These are phyloP conservation scores for Smittia sp. DNA, from an alignment of 2,888 invertebrate genomes.

Conservation along the genomic window DNA sequence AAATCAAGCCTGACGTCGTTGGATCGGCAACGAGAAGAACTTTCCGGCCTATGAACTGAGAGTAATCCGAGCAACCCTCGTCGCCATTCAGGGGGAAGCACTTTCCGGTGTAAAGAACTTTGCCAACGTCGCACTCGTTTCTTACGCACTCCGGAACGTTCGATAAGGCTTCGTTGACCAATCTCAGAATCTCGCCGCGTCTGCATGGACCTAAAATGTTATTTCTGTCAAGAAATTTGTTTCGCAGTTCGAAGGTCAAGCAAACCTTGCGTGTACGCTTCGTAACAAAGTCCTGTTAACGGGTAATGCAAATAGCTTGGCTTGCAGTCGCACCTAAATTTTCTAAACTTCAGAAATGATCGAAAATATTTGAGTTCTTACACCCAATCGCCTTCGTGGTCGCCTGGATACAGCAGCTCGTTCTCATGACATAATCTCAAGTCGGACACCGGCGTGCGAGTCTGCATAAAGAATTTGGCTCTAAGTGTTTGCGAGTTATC, in stretches of 20 bases:
- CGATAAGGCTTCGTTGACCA: constrained; percentile 47
- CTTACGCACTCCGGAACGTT: constrained; percentile 58
- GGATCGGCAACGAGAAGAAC: constrained; percentile 24
- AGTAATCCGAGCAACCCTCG: constrained; percentile 9
- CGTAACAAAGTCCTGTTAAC: constrained; percentile 46
- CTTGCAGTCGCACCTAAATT: constrained; percentile 53
- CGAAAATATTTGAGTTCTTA: background rate
- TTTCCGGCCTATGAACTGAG: background rate
- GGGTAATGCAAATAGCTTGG: constrained; percentile 50
- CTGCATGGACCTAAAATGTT: constrained; percentile 60
- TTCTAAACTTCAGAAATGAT: background rate
- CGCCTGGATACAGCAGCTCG: constrained; percentile 67
- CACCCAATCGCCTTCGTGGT: constrained; percentile 63
- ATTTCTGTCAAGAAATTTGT: background rate
- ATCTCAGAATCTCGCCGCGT: constrained; percentile 57
- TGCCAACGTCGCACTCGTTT: constrained; percentile 60
- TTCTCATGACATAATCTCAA: constrained; percentile 62
- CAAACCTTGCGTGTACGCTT: constrained; percentile 45
- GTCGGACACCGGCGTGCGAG: constrained; percentile 58
- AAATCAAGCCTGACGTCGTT: background rate
- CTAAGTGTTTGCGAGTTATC: too few species aligned
- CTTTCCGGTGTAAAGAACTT: constrained; percentile 51
- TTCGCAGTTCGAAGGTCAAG: background rate
- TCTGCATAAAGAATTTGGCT: too few species aligned
- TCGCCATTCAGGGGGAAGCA: constrained; percentile 45